These are phyloP conservation scores for Halcyon malimbica DNA, from an alignment of 2,113 vertebrate genomes.

Conservation along the genomic window DNA sequence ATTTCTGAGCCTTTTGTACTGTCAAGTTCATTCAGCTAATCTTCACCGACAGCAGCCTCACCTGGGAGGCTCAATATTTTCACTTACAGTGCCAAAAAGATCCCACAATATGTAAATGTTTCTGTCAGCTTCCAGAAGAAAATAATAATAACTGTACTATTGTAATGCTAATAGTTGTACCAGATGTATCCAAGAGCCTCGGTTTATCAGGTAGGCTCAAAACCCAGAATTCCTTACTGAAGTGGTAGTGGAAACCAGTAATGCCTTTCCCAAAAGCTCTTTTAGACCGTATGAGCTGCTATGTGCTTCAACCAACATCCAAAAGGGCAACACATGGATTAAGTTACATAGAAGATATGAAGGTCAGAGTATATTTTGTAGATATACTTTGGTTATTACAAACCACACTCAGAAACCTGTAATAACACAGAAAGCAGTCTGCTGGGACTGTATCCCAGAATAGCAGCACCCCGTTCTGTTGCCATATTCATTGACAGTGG, in stretches of 20 bases:
- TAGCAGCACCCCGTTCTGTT: neutral
- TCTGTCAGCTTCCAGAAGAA: neutral
- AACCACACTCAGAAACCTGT: neutral
- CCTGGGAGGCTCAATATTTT: neutral
- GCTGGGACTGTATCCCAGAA: neutral
- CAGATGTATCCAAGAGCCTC: neutral
- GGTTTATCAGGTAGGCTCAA: neutral
- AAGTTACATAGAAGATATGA: neutral
- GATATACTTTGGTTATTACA: neutral
- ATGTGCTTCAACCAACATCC: neutral
- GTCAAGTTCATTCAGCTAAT: neutral
- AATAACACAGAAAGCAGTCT: neutral
- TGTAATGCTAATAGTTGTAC: neutral
- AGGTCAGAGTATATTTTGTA: neutral
- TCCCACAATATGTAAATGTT: neutral
- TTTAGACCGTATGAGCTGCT: neutral
- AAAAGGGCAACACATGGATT: rapidly evolving
- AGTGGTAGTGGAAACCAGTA: neutral
- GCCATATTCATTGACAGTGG: neutral
- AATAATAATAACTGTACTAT: neutral
- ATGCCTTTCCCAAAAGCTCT: neutral
- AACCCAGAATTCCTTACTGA: neutral
- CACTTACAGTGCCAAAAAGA: neutral
- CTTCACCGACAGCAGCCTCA: neutral
- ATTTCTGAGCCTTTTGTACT: neutral